Base-by-base conservation (phyloP, 2,113 vertebrate genomes). In the Brachypodius melanocephalos region DNA sequence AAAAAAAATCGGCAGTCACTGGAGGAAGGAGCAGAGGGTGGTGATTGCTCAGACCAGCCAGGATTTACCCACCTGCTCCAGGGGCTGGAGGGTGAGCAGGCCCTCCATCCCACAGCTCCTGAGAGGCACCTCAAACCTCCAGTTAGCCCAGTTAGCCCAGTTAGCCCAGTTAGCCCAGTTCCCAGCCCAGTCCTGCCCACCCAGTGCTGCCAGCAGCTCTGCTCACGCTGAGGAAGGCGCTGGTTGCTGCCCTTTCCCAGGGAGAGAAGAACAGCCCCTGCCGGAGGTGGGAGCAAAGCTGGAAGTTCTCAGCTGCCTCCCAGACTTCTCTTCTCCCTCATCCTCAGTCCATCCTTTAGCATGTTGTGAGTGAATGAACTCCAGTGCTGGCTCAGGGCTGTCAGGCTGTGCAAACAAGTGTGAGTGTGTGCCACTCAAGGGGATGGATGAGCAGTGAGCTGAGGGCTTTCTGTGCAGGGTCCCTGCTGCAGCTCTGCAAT, bases 361-460 rank as follows among this genome's bases (percentile, higher is more conserved):
- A 38, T 92, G 87, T 83, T 95, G 68, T 29, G 72, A 90, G 87
- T 65, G 90, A 82, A 45, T 59, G 63, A 80, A 59, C 46, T 19
- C 55, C 42, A 22, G 21, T 18, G 45, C 67, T 5, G 72, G 88
- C 29, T 71, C n/a, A 20, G 67, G 62, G 54, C 14, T 86, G 85
- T 63, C 91, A 84, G 78, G 74, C 76, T 43, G 4, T 68, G 76
- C 58, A 89, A 80, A 88, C 36, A 74, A 77, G 48, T 68, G 87
- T 36, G 17, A 10, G 21, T 17, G 40, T 38, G 46, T 95, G 94
- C 81, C 97, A 89, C 66, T 90, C 81, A 62, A 54, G 69, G 3
- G 93, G 91, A 95, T 73, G 75, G 91, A 96, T 93, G 46, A 58
- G 92, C 87, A 95, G 92, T 3, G 52, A 83, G 85, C 2, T 67